These are phyloP conservation scores for Calephelis nemesis DNA, from an alignment of 1,140 invertebrate genomes.

Conservation along the genomic window DNA sequence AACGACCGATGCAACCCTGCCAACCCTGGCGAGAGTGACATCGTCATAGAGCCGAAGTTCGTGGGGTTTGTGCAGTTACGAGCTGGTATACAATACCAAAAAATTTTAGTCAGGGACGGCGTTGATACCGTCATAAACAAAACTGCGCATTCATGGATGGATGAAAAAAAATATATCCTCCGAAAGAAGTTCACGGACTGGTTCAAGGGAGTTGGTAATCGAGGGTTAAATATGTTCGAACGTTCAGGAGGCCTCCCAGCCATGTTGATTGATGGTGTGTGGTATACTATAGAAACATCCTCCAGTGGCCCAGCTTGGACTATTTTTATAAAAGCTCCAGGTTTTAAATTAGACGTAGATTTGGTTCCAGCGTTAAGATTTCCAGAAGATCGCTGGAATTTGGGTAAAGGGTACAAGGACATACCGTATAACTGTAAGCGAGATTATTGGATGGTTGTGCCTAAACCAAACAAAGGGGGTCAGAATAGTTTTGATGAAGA, in stretches of 20 bases:
- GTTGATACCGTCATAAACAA: constrained; percentile 47
- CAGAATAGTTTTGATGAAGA: constrained; percentile 36
- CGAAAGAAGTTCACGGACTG: constrained; percentile 69
- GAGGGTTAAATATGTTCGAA: constrained; percentile 42
- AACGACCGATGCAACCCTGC: constrained; percentile 41
- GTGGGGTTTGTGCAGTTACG: constrained; percentile 45
- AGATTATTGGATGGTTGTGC: constrained; percentile 58
- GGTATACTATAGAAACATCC: constrained; percentile 50
- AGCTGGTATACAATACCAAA: neutral
- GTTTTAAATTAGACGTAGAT: constrained; percentile 63
- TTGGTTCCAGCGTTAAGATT: constrained; percentile 75
- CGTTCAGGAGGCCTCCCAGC: constrained; percentile 31
- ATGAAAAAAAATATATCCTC: constrained; percentile 55
- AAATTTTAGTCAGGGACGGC: constrained; percentile 38
- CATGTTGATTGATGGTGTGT: constrained; percentile 36
- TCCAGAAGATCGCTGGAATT: constrained; percentile 51
- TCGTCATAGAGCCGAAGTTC: constrained; percentile 56
- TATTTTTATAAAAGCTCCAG: constrained; percentile 46
- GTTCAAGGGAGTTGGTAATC: constrained; percentile 63
- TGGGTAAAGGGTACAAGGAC: constrained; percentile 34
- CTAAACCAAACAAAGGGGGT: constrained; percentile 52
- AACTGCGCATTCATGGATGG: constrained; percentile 56
- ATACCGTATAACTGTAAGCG: neutral
- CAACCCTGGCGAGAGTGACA: constrained; percentile 40
- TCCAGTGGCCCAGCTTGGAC: constrained; percentile 77